These are phyloP conservation scores for Scytalopus superciliaris DNA, from an alignment of 2,113 vertebrate species.

Conservation along the genomic window DNA sequence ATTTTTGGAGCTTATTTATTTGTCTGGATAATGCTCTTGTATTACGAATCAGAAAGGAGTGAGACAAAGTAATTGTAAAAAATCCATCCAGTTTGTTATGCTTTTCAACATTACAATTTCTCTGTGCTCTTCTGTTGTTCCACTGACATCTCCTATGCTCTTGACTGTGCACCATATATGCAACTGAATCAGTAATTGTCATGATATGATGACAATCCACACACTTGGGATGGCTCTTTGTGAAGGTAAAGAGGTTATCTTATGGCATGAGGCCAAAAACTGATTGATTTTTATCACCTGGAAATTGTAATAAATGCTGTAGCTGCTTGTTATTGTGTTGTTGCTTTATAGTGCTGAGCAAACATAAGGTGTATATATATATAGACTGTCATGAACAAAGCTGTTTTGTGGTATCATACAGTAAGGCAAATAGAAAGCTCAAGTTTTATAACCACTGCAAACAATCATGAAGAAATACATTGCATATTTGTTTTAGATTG, in stretches of 20 bases:
- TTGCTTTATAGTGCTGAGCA: background rate
- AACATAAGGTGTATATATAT: background rate
- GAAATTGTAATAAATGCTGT: background rate
- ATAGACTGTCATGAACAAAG: background rate
- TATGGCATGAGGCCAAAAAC: background rate
- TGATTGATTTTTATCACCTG: background rate
- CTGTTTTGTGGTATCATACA: background rate
- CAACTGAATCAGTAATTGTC: background rate
- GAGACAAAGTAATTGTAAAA: background rate
- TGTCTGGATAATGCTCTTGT: background rate
- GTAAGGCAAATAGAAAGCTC: background rate
- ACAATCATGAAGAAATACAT: background rate
- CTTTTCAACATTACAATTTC: background rate
- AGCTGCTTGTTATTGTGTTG: background rate
- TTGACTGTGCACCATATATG: background rate
- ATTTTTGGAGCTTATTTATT: background rate
- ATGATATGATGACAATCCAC: fast-evolving
- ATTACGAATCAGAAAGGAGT: background rate
- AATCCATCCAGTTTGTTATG: background rate
- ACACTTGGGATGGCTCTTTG: background rate
- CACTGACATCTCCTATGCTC: background rate
- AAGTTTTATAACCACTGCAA: background rate
- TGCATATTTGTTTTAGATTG: background rate
- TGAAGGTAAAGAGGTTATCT: background rate
- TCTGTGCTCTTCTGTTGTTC: background rate